A percentile compares a stretch with the other conserved stretches of the same genome.
Conservation (phyloP, 2,888 invertebrate species). For the Pardosa pseudoannulata region DNA sequence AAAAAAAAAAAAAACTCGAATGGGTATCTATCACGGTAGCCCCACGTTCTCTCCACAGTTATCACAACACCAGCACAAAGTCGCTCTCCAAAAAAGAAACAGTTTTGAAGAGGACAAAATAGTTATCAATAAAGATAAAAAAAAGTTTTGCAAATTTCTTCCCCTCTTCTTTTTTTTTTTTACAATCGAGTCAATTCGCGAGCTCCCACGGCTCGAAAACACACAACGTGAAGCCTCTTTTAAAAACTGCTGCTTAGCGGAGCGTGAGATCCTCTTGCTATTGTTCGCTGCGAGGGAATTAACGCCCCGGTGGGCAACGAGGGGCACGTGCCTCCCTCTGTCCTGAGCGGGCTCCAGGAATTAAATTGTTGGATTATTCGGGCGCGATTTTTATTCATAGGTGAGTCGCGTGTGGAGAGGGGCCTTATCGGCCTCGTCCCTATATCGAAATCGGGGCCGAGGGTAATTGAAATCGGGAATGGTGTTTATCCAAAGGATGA, state of each 20-base stretch:
- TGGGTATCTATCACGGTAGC: neutral
- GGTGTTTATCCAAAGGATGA: constrained; percentile 36
- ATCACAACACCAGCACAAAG: neutral
- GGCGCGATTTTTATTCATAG: constrained; percentile 44
- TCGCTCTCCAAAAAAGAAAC: constrained; percentile 17
- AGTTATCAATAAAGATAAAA: neutral
- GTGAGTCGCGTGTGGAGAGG: constrained; percentile 26
- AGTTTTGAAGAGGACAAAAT: neutral
- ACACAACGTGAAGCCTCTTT: constrained; percentile 13
- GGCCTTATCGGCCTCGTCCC: constrained; percentile 16
- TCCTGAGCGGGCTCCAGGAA: neutral
- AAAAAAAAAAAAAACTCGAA: neutral
- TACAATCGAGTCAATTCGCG: constrained; percentile 12
- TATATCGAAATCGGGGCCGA: neutral
- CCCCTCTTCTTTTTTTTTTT: neutral
- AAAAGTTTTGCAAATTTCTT: constrained; percentile 39
- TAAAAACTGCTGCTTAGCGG: constrained; percentile 27
- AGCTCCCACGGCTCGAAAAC: constrained; percentile 11
- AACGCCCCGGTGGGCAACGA: constrained; percentile 8
- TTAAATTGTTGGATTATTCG: constrained; percentile 47
- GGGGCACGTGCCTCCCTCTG: constrained; percentile 16
- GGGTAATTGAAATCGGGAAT: neutral
- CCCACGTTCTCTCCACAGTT: neutral
- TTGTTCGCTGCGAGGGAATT: constrained; percentile 5
- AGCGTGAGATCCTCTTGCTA: constrained; percentile 35